A percentile compares a stretch with the other conserved stretches of the same genome.
These are phyloP conservation scores for Drosophila neonasuta DNA, from an alignment of 2,888 invertebrate genomes.

Conservation along the genomic window DNA sequence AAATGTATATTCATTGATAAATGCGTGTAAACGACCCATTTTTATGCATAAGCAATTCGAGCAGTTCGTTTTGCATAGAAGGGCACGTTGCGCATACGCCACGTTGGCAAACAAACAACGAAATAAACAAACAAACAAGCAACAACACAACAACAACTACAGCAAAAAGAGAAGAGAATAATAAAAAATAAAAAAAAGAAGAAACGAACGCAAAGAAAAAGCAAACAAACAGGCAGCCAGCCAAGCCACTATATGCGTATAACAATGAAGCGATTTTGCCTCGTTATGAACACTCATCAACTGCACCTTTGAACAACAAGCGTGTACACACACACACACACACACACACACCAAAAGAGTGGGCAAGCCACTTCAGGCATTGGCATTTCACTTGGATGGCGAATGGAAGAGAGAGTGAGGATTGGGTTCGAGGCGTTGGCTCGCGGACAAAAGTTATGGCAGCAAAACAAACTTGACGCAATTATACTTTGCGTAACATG, in stretches of 20 bases:
- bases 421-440: slow-evolving; percentile 62
- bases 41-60: slow-evolving; percentile 59
- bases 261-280: slow-evolving; percentile 79
- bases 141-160: neutral
- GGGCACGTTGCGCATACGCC: slow-evolving; percentile 71
- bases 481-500: slow-evolving; percentile 79
- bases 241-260: slow-evolving; percentile 50
- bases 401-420: slow-evolving; percentile 1
- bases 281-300: slow-evolving; percentile 79
- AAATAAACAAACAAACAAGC: slow-evolving; percentile 54
- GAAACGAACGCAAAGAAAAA: slow-evolving; percentile 21
- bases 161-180: slow-evolving; percentile 6
- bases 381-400: neutral
- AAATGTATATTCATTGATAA: slow-evolving; percentile 50
- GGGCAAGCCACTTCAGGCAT: slow-evolving; percentile 48
- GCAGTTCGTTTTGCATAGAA: slow-evolving; percentile 39
- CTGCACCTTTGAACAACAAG: slow-evolving; percentile 75
- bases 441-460: slow-evolving; percentile 75
- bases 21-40: slow-evolving; percentile 64
- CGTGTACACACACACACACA: slow-evolving; percentile 29
- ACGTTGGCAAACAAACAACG: slow-evolving; percentile 64
- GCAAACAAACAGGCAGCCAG: slow-evolving; percentile 48
- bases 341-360: slow-evolving; percentile 22
- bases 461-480: slow-evolving; percentile 79
- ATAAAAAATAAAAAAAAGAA: slow-evolving; percentile 7